These are phyloP conservation scores for Ispidina lecontei DNA, from an alignment of 2,797 vertebrate species.

Conservation along the genomic window DNA sequence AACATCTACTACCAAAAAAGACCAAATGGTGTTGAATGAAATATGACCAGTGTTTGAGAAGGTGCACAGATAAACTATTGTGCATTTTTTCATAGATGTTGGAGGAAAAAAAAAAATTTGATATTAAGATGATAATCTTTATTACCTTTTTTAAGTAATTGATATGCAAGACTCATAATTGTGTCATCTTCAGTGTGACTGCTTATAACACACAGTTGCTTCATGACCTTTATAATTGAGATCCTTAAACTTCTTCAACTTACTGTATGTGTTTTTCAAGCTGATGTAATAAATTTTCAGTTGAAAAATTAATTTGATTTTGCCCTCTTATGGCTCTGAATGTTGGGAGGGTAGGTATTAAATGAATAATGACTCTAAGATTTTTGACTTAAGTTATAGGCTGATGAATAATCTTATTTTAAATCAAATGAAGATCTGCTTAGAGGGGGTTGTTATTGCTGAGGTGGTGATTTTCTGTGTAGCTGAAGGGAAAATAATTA, in stretches of 20 bases:
- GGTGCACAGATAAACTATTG: too few relatives aligned
- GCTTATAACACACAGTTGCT: neutral
- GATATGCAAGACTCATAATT: neutral
- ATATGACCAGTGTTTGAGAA: too few relatives aligned
- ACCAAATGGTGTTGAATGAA: too few relatives aligned
- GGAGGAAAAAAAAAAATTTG: neutral
- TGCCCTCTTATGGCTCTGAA: neutral
- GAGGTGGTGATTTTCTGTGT: conserved; percentile 40
- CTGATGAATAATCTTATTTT: neutral
- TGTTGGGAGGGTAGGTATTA: neutral
- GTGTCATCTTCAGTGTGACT: neutral
- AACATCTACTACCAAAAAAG: neutral
- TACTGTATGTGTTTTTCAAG: neutral
- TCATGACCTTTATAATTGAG: neutral
- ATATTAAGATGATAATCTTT: neutral
- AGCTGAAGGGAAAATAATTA: conserved; percentile 14
- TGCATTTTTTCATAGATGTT: neutral
- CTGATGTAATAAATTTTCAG: neutral
- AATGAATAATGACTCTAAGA: neutral
- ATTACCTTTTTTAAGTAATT: neutral
- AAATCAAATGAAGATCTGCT: conserved; percentile 26
- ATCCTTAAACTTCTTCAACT: neutral
- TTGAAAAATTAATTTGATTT: neutral
- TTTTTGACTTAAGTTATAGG: neutral
- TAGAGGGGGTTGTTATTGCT: conserved; percentile 27